Percentiles rank a stretch among this genome's conserved stretches.
These are phyloP conservation scores for Epinephelus lanceolatus DNA, from an alignment of 2,113 vertebrate species.

Conservation along the genomic window DNA sequence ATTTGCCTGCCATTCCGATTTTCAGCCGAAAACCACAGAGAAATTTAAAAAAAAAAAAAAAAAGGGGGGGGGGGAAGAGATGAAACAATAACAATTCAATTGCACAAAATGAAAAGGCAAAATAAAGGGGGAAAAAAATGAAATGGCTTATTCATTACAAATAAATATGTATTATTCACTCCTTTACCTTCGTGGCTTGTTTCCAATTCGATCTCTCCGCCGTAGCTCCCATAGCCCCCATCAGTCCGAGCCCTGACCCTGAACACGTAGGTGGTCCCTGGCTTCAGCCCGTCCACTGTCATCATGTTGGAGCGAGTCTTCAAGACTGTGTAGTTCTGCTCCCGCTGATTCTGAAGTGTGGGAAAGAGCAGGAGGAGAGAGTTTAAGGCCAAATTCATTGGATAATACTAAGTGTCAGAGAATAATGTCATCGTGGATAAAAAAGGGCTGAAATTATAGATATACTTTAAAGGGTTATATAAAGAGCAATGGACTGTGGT, in stretches of 20 bases:
- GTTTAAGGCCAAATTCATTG: slow-evolving; percentile 16
- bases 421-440: slow-evolving; percentile 11
- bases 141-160: background rate
- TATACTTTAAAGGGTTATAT: slow-evolving; percentile 18
- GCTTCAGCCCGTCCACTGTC: slow-evolving; percentile 89
- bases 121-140: background rate
- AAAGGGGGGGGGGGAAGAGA: background rate
- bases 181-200: slow-evolving; percentile 87
- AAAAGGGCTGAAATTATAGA: slow-evolving; percentile 7
- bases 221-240: slow-evolving; percentile 87
- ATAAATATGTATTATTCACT: background rate
- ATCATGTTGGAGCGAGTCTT: slow-evolving; percentile 88
- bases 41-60: background rate
- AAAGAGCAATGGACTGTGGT: slow-evolving; percentile 19
- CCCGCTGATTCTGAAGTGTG: slow-evolving; percentile 84
- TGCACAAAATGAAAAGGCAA: background rate
- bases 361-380: background rate
- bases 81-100: background rate
- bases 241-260: slow-evolving; percentile 86
- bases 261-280: slow-evolving; percentile 88
- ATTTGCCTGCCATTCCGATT: slow-evolving; percentile 14
- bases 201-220: slow-evolving; percentile 88
- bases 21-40: slow-evolving; percentile 9
- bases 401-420: slow-evolving; percentile 8
- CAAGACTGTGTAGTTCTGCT: slow-evolving; percentile 89